Evolutionary conservation across 2,797 vertebrate species (phyloP).

Genomic region (Anguilla anguilla): DNA sequence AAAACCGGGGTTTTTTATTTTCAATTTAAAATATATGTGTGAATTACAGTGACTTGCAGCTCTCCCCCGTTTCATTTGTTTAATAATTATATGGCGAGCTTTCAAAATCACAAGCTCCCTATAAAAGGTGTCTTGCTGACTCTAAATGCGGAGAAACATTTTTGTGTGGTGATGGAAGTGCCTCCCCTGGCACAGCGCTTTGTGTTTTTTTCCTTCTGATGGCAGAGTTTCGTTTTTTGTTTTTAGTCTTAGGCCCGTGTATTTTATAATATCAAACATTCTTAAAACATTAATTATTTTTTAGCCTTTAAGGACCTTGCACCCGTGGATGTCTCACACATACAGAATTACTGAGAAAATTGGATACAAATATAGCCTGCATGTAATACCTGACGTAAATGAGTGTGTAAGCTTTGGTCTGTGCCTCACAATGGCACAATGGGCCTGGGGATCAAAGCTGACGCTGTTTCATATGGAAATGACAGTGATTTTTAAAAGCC

Average conservation of each 20-base stretch:
- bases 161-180: neutral
- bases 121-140: constrained; percentile 6
- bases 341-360: constrained; percentile 2
- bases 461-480: constrained; percentile 3
- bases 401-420: neutral
- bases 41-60: constrained; percentile 8
- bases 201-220: neutral
- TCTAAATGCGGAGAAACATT: neutral
- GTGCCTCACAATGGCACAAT: neutral
- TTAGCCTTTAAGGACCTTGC: neutral
- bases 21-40: constrained; percentile 17
- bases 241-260: neutral
- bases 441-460: neutral
- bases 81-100: constrained; percentile 13
- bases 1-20: constrained; percentile 20
- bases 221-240: neutral
- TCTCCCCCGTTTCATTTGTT: neutral
- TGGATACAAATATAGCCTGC: neutral
- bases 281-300: neutral
- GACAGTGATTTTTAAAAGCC: neutral
- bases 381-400: neutral
- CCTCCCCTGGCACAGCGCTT: neutral
- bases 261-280: neutral
- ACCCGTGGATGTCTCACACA: neutral
- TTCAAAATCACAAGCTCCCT: constrained; percentile 12